These are phyloP conservation scores for Tenthredo mesomela DNA, from an alignment of 2,888 invertebrate species.

Conservation along the genomic window DNA sequence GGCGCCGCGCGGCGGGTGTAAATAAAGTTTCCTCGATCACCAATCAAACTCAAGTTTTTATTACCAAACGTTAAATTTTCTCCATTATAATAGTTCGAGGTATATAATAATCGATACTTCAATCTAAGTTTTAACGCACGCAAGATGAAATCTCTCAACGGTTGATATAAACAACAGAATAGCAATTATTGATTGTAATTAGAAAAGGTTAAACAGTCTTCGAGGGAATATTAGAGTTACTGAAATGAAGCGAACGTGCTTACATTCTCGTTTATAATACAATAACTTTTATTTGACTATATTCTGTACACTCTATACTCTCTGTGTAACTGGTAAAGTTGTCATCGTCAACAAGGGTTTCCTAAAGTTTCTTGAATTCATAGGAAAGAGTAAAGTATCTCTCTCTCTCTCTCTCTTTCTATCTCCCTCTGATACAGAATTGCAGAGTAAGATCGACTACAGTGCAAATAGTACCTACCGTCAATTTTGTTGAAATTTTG, in stretches of 20 bases:
- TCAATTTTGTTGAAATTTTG: constrained; percentile 47
- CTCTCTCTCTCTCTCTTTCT: not conserved
- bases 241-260: constrained; percentile 2
- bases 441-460: constrained; percentile 2
- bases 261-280: not conserved
- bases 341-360: not conserved
- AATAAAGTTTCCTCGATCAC: not conserved
- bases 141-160: not conserved
- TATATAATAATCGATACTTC: not conserved
- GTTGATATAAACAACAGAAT: not conserved
- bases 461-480: constrained; percentile 6
- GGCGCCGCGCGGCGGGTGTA: not conserved
- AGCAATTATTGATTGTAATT: not conserved
- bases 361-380: not conserved
- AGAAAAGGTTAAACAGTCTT: not conserved
- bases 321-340: not conserved
- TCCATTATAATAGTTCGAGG: not conserved
- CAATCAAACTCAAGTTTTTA: not conserved
- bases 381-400: not conserved
- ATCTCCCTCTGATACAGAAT: not conserved
- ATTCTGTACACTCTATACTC: not conserved
- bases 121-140: not conserved
- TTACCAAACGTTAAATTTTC: not conserved
- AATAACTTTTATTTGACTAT: constrained; percentile 3
- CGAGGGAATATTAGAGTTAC: not conserved